Evolutionary conservation across 2,888 invertebrate genomes (phyloP).

Genomic region (Cephus pygmeus): DNA sequence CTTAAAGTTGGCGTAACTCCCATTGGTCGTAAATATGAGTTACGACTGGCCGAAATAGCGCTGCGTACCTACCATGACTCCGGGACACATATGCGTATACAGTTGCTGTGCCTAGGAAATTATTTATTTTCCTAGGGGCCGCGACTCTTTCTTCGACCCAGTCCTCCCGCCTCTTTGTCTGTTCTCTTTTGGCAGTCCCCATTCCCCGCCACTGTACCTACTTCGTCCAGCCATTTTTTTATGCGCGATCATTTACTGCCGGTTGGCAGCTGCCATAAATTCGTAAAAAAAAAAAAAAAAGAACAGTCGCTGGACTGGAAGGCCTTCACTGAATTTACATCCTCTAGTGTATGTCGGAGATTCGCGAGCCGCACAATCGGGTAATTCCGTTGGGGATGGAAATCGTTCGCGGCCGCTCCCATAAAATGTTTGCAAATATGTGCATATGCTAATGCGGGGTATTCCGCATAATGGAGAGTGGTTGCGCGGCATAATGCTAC

Average conservation of each 20-base stretch:
- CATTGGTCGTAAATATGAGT: slow-evolving; percentile 60
- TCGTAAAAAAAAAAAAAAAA: not conserved
- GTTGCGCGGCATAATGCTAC: not conserved
- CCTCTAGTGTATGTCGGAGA: not conserved
- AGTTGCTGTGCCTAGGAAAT: not conserved
- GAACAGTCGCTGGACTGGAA: not conserved
- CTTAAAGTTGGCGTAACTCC: slow-evolving; percentile 60
- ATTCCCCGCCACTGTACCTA: not conserved
- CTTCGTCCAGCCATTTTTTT: not conserved
- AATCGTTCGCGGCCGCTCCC: not conserved
- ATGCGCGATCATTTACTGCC: not conserved
- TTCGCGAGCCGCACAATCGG: not conserved
- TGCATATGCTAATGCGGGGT: not conserved
- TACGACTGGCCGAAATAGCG: slow-evolving; percentile 56
- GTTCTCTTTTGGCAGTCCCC: not conserved
- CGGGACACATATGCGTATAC: not conserved
- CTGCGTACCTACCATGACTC: slow-evolving; percentile 32
- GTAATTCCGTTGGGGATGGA: not conserved
- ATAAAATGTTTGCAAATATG: not conserved
- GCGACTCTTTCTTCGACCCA: not conserved
- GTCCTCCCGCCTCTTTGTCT: not conserved
- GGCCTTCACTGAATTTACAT: not conserved
- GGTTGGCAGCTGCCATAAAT: not conserved
- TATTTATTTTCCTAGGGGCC: not conserved
- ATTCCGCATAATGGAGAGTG: not conserved